phyloP scores from a whole-genome alignment of 1,140 invertebrate genomes.

The Penaeus vannamei region DNA sequence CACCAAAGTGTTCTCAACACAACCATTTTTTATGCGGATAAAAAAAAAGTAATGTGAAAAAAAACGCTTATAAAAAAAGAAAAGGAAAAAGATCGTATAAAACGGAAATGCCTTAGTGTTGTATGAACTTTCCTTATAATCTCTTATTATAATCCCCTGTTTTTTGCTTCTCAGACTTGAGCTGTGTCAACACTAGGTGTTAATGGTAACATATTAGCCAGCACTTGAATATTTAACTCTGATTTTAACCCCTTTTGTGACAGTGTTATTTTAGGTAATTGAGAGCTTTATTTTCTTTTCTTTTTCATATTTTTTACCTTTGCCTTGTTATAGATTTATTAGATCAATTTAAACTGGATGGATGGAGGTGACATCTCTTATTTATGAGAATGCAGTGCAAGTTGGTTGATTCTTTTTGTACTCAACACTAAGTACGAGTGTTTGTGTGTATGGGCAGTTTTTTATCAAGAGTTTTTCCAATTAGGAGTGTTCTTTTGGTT shows the following conservation, averaged over 20 bases:
- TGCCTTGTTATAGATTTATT: constrained; percentile 31
- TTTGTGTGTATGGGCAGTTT: neutral
- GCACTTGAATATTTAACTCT: constrained; percentile 52
- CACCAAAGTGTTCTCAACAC: constrained; percentile 57
- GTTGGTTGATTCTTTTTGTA: constrained; percentile 51
- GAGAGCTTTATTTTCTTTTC: constrained; percentile 1
- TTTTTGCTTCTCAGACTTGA: constrained; percentile 42
- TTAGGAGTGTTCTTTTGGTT: no score
- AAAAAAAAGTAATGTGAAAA: constrained; percentile 41
- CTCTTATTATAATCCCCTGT: constrained; percentile 45
- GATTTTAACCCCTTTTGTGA: constrained; percentile 26
- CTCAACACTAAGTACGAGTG: constrained; percentile 25
- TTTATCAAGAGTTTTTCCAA: no score
- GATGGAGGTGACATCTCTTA: constrained; percentile 43
- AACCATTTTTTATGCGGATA: constrained; percentile 1
- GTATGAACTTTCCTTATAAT: constrained; percentile 60
- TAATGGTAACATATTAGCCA: constrained; percentile 46
- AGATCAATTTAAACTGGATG: constrained; percentile 34
- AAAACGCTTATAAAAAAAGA: constrained; percentile 48
- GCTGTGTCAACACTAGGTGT: constrained; percentile 48
- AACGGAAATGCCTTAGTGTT: constrained; percentile 66
- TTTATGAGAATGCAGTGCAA: constrained; percentile 45
- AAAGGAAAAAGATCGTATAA: constrained; percentile 48
- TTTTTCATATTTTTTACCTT: constrained; percentile 21
- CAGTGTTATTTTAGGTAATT: constrained; percentile 27